Conservation (phyloP, 2,888 invertebrate species). For the Venustoraphidia nigricollis region DNA sequence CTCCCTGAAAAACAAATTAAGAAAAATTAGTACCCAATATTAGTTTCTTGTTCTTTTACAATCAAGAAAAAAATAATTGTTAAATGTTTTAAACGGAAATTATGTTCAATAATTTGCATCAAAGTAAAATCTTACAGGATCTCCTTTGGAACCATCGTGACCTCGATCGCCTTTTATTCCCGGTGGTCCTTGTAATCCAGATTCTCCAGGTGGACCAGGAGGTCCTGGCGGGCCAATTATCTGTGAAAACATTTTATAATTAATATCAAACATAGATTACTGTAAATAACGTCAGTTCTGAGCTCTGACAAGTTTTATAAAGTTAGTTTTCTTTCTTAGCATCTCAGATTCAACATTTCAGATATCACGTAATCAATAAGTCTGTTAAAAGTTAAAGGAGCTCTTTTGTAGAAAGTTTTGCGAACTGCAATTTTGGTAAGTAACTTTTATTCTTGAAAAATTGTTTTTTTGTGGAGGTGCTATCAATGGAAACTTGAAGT, state of each 20-base stretch:
- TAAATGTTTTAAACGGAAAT: conserved; percentile 3
- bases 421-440: no score
- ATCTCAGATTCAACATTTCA: no score
- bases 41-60: background rate
- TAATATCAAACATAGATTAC: conserved; percentile 1
- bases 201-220: conserved; percentile 54
- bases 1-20: conserved; percentile 42
- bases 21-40: conserved; percentile 2
- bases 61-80: conserved; percentile 1
- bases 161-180: conserved; percentile 79
- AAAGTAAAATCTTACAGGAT: conserved; percentile 44
- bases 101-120: conserved; percentile 4
- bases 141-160: conserved; percentile 67
- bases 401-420: no score
- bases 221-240: conserved; percentile 56
- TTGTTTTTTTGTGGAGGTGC: no score
- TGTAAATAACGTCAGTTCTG: no score
- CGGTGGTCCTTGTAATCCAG: conserved; percentile 68
- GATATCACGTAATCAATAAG: no score
- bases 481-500: no score
- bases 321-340: no score
- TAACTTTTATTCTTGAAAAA: no score
- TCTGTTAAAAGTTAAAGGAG: no score
- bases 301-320: no score
- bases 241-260: conserved; percentile 18